Base-by-base conservation (phyloP, 1,140 invertebrate species). In the Eueides isabella region DNA sequence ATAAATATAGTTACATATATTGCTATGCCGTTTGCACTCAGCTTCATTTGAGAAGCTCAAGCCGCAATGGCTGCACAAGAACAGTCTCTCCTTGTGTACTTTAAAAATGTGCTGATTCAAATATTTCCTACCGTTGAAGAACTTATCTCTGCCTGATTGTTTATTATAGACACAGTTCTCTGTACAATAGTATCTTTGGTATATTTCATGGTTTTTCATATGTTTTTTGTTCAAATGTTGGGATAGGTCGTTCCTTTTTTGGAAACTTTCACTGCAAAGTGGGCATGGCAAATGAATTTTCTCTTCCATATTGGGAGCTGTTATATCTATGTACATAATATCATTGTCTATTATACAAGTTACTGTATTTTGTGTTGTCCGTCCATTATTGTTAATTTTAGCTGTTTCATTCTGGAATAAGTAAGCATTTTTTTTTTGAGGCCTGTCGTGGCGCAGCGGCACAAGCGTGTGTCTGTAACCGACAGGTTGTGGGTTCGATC, bases 91-190 rank as follows among this genome's bases (percentile, higher is more conserved):
- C 30, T 64, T 81, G 64, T 92, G 91, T 0, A 91, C 85, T 77
- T 91, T 92, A 28, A 81, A 87, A 1, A 76, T 82, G 55, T 91
- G 91, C 74, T 91, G 89, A 33, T 91, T 92, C 0, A 91, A 63
- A n/a, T 77, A 83, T 72, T 91, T 91, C 2, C 89, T 74, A 1
- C 77, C 83, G 0, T 74, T 66, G 6, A 92, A 91, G 38, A 68
- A 83, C 78, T 91, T 91, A 0, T 77, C 76, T 23, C 74, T 65
- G 0, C 61, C 61, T 0, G 80, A 82, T 28, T 76, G 64, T 0
- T 79, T 41, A 31, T 83, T 41, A 33, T 91, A 91, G 0, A 61
- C 1, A 31, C 90, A 92, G 3, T 78, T 67, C 0, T 77, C 26
- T 0, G 75, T 48, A 29, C 91, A 92, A 19, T 85, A 83, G 61